These are phyloP conservation scores for Trigoniulus corallinus DNA, from an alignment of 1,140 invertebrate genomes.

Conservation along the genomic window DNA sequence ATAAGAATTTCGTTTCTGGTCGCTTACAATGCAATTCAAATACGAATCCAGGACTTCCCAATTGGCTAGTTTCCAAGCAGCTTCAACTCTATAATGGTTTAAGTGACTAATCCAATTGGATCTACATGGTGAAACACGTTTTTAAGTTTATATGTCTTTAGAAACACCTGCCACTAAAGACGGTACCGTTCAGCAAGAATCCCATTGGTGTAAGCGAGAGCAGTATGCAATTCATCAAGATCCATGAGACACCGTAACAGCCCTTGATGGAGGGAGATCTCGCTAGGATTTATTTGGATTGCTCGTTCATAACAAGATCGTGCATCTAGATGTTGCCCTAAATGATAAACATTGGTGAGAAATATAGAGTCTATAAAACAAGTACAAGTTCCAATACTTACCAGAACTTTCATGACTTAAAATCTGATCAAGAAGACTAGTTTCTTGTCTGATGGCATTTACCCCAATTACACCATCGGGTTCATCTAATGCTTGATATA, in stretches of 20 bases:
- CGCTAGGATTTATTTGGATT: constrained; percentile 21
- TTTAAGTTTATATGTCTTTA: background rate
- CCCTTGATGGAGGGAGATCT: constrained; percentile 27
- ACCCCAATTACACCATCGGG: constrained; percentile 39
- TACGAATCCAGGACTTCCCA: constrained; percentile 57
- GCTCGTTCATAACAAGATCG: constrained; percentile 36
- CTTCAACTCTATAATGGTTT: constrained; percentile 44
- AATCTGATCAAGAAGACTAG: constrained; percentile 32
- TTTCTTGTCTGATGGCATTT: constrained; percentile 26
- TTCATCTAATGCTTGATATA: constrained; percentile 38
- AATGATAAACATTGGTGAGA: background rate
- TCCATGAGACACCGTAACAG: constrained; percentile 33
- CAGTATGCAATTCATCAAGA: constrained; percentile 33
- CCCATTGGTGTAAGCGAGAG: constrained; percentile 26
- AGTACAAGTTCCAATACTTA: constrained; percentile 14
- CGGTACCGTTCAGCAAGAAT: constrained; percentile 23
- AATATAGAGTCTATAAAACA: background rate
- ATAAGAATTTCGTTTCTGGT: too few species aligned
- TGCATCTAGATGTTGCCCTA: constrained; percentile 32
- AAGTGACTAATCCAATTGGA: constrained; percentile 25
- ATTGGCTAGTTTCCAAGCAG: constrained; percentile 67
- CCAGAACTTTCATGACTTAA: constrained; percentile 32
- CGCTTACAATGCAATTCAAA: constrained; percentile 31
- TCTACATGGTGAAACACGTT: constrained; percentile 8
- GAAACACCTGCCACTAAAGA: background rate